Evolutionary conservation across 1,140 invertebrate genomes (phyloP), one percentile per base, ranked within the genome.

Genomic region (Aethina tumida): DNA sequence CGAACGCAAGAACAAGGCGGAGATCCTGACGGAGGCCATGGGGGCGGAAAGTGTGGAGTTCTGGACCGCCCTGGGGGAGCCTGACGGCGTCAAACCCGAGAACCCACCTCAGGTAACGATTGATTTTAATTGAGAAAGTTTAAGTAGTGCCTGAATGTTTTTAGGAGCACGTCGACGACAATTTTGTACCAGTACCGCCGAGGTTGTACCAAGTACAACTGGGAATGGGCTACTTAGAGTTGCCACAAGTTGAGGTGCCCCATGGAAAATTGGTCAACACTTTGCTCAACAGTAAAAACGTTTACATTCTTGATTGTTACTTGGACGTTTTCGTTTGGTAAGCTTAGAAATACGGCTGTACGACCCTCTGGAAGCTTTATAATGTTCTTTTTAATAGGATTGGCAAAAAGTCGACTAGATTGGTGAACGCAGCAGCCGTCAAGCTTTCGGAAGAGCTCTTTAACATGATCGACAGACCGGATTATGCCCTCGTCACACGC

Each of bases 291-390:
- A 93, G 89, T 36, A 84, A 91, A 57, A 89, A 92, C 67, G 96
- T 99, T 2, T 99, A 97, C 62, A 91, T 99, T 59, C 70, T 99
- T 14, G 97, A 99, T 62, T 96, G 91, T 57, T 84, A 82, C 53
- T 70, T 84, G 19, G 97, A 99, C 64, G 77, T 99, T n/a, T 99
- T 96, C 68, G 90, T 99, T 7, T 99, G 96, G 93, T 88, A 67
- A 67, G 68, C 27, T 13, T 20, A n/a, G n/a, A n/a, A n/a, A n/a
- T n/a, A n/a, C n/a, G n/a, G n/a, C n/a, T n/a, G n/a, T 32, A 35
- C 4, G 10, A 19, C 7, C 17, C 5, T 18, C 5, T 3, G 4
- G 3, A 33, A 35, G 31, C 10, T 3, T 15, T 13, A 15, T 15
- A 26, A 4, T 35, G 7, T 3, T 6, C 16, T 39, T 33, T 39